Conservation (phyloP, 1,140 invertebrate genomes). For the Gryon sp. region DNA sequence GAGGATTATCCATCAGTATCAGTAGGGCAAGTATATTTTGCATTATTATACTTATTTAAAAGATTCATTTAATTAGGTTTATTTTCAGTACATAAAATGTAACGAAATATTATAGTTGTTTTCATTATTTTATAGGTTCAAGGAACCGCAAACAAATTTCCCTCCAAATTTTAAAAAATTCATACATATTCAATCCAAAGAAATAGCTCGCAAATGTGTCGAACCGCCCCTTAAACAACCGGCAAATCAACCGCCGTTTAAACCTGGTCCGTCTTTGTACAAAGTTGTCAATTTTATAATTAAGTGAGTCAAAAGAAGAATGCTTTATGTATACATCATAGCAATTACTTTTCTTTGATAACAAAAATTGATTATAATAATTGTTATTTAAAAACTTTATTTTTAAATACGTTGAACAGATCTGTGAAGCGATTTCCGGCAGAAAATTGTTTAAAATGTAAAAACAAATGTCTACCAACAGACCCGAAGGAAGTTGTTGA, state of each 20-base stretch:
- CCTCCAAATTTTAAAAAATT: constrained; percentile 82
- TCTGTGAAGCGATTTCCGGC: constrained; percentile 81
- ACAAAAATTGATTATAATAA: background rate
- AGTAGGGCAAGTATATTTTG: no score
- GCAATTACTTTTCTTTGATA: no score
- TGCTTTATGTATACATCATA: no score
- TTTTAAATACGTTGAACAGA: constrained; percentile 63
- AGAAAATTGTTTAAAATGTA: constrained; percentile 84
- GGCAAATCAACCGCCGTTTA: constrained; percentile 79
- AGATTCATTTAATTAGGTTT: no score
- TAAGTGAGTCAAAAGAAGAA: constrained; percentile 49
- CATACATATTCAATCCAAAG: constrained; percentile 84
- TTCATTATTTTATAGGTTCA: constrained; percentile 81
- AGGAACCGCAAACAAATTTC: constrained; percentile 84
- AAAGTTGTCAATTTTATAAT: constrained; percentile 83
- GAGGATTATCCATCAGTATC: no score
- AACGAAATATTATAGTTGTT: background rate
- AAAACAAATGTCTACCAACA: constrained; percentile 81
- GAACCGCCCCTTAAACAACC: constrained; percentile 83
- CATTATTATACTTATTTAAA: no score
- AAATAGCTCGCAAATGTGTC: constrained; percentile 86
- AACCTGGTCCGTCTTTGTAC: constrained; percentile 82
- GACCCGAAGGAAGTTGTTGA: constrained; percentile 81
- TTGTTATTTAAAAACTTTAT: background rate
- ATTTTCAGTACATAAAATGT: background rate